A percentile compares a stretch with the other conserved stretches of the same genome.
Evolutionary conservation across 1,140 invertebrate species (phyloP).

Genomic region (Drosophila simulans): DNA sequence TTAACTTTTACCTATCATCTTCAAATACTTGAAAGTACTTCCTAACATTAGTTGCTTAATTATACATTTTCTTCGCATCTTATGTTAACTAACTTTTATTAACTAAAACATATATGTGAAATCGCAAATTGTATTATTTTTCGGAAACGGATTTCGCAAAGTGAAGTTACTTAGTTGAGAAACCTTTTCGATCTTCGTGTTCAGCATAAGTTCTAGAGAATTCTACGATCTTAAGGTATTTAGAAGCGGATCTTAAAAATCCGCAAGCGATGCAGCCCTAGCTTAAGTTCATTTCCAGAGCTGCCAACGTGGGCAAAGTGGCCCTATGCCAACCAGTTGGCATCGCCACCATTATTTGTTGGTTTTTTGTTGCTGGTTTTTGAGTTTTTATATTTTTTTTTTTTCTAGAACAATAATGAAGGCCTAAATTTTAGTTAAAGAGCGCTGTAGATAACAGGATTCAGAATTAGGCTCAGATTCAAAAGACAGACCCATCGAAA

Average conservation of each 20-base stretch:
- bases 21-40: too few relatives aligned
- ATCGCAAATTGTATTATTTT: too few relatives aligned
- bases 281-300: background rate
- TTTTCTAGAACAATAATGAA: conserved; percentile 34
- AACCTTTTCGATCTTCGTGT: too few relatives aligned
- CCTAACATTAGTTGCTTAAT: too few relatives aligned
- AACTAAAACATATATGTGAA: too few relatives aligned
- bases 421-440: conserved; percentile 12
- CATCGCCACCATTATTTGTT: conserved; percentile 54
- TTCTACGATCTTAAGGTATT: background rate
- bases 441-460: background rate
- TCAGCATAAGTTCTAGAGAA: too few relatives aligned
- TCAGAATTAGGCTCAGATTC: background rate
- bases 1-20: too few relatives aligned
- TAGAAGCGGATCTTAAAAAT: background rate
- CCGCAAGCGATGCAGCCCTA: conserved; percentile 7
- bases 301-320: conserved; percentile 7
- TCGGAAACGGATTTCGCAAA: too few relatives aligned
- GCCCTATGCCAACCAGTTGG: conserved; percentile 29
- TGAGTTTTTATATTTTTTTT: conserved; percentile 65
- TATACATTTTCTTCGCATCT: too few relatives aligned
- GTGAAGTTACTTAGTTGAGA: too few relatives aligned
- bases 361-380: conserved; percentile 64
- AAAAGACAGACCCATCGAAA: background rate
- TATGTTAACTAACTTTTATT: too few relatives aligned